Base-by-base conservation (phyloP, 2,113 vertebrate species). In the Cyprinodon brontotheroides region DNA sequence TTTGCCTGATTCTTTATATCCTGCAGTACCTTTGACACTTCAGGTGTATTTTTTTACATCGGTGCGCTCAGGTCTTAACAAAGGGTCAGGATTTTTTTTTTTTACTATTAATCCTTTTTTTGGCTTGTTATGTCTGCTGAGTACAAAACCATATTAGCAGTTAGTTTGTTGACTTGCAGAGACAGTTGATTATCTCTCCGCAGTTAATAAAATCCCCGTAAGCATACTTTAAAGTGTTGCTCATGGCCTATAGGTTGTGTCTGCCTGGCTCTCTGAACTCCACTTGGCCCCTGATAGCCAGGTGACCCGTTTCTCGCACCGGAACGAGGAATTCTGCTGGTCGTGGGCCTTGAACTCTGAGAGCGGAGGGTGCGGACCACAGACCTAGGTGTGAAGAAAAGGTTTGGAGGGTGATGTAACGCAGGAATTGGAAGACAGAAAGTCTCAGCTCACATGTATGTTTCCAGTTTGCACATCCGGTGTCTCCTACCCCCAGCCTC, bases 241-340 rank as follows among this genome's bases (percentile, higher is more conserved):
- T 17, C 68, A 29, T 48, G 61, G 43, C 65, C 63, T 70, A 77
- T 22, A 4, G 38, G 53, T 65, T 39, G 4, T 39, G 65, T 77
- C 59, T 45, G 70, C 77, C 50, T 3, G 13, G 70, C 65, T 60
- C 65, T 60, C 76, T 74, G 64, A 79, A 69, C 90, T 90, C 86
- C 72, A 45, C 78, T 77, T 67, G 87, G 80, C 72, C 91, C 89
- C 80, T 90, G 91, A 87, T 89, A 89, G 74, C 82, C 72, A 45
- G 65, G 50, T 74, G 85, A 93, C 89, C 87, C 83, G 78, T 87
- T 84, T 76, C 91, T 94, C 87, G 77, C 93, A 89, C 81, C 41
- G 39, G 45, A 72, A 70, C 82, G 91, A 86, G 91, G 91, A 91
- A 92, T 94, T 90, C 86, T 68, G 72, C 59, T 43, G 14, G 79